Conservation (phyloP, 2,113 vertebrate species). For the Pungitius pungitius region DNA sequence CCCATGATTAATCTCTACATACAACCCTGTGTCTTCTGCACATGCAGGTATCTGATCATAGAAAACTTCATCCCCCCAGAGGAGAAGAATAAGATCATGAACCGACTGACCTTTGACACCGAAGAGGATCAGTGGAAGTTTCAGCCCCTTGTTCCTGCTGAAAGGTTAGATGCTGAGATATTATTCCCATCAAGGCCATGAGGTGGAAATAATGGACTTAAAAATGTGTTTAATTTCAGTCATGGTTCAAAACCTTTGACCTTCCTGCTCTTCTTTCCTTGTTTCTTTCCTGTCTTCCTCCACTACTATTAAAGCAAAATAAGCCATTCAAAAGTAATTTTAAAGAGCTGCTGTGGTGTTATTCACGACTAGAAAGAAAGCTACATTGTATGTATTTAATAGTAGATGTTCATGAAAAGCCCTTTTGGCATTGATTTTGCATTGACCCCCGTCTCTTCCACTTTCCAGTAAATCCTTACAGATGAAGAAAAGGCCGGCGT, state of each 20-base stretch:
- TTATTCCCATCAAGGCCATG: neutral
- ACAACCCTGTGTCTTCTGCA: neutral
- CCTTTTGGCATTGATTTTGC: neutral
- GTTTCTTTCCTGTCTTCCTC: neutral
- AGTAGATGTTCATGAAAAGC: neutral
- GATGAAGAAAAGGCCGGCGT: slow-evolving; percentile 92
- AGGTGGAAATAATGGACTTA: neutral
- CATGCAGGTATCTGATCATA: slow-evolving; percentile 93
- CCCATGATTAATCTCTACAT: neutral
- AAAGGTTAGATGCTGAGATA: slow-evolving; percentile 75
- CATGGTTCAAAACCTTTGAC: slow-evolving; percentile 7
- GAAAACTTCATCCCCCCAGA: slow-evolving; percentile 99
- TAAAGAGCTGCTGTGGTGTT: neutral
- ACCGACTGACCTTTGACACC: slow-evolving; percentile 90
- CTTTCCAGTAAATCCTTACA: slow-evolving; percentile 82
- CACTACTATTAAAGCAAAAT: neutral
- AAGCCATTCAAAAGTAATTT: neutral
- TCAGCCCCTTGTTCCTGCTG: slow-evolving; percentile 88
- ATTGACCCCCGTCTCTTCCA: slow-evolving; percentile 3
- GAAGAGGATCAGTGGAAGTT: slow-evolving; percentile 99
- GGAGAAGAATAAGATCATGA: slow-evolving; percentile 99
- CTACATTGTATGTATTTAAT: neutral
- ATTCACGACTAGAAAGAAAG: neutral
- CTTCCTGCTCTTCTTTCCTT: neutral
- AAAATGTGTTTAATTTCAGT: neutral